Conservation (phyloP, 2,797 vertebrate genomes). For the Acanthurus tractus region DNA sequence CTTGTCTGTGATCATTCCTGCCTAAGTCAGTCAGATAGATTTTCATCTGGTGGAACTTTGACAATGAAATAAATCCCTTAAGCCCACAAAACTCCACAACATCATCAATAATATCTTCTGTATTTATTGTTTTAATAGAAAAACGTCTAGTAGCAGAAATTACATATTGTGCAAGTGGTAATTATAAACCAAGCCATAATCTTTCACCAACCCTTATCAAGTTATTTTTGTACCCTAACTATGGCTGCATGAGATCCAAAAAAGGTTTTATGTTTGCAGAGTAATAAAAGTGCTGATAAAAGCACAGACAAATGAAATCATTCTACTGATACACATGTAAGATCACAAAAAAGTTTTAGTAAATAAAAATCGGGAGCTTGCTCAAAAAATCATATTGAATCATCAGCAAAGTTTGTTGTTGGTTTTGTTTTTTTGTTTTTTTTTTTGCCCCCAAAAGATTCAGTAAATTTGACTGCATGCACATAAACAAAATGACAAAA, state of each 20-base stretch:
- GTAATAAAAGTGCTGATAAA: not conserved
- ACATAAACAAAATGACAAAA: conserved; percentile 50
- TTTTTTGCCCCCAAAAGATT: not conserved
- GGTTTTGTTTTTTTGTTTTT: conserved; percentile 7
- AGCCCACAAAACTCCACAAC: no score
- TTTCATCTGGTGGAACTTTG: no score
- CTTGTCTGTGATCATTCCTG: no score
- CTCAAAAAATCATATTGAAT: conserved; percentile 7
- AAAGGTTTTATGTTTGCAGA: not conserved
- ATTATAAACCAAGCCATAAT: not conserved
- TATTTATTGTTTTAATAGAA: no score
- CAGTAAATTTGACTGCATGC: conserved; percentile 45
- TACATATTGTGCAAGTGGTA: not conserved
- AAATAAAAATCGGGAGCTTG: not conserved
- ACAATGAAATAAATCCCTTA: no score
- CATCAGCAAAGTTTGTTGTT: not conserved
- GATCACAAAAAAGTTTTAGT: not conserved
- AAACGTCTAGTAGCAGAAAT: no score
- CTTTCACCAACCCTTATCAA: not conserved
- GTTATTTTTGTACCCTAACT: not conserved
- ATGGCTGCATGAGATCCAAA: no score
- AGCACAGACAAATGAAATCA: not conserved
- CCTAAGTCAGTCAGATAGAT: no score
- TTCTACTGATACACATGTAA: not conserved
- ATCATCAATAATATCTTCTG: no score